These are phyloP conservation scores for Heterodera carotae DNA, from an alignment of 1,140 invertebrate species.

Conservation along the genomic window DNA sequence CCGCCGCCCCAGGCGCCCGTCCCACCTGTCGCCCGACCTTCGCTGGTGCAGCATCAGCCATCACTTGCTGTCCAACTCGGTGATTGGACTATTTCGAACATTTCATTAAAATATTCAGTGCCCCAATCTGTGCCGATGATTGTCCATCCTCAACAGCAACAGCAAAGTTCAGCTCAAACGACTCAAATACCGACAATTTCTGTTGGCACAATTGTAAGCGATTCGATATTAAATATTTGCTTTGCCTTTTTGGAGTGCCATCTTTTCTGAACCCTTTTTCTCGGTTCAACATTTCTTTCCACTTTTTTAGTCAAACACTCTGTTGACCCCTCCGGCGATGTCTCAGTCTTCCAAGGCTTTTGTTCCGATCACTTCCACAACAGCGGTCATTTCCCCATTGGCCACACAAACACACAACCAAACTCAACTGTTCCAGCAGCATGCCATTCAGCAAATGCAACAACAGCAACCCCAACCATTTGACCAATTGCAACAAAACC, in stretches of 20 bases:
- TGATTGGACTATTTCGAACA: neutral
- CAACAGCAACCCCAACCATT: conserved; percentile 24
- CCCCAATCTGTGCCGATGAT: conserved; percentile 2
- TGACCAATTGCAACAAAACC: conserved; percentile 14
- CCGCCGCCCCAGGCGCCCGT: neutral
- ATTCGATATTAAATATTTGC: no score
- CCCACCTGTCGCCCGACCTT: neutral
- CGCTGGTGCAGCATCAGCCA: neutral
- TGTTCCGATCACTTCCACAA: neutral
- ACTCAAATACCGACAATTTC: conserved; percentile 7
- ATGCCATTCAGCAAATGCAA: conserved; percentile 6
- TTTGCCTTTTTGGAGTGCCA: no score
- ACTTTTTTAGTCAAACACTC: conserved; percentile 2
- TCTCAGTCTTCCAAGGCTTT: conserved; percentile 19
- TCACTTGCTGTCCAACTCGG: neutral
- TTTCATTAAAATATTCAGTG: neutral
- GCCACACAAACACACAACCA: conserved; percentile 25
- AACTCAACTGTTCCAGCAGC: conserved; percentile 18
- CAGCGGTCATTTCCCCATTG: conserved; percentile 30
- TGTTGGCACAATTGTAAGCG: no score
- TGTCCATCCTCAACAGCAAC: conserved; percentile 19
- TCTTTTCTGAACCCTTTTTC: no score
- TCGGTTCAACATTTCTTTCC: neutral
- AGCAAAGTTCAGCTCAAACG: conserved; percentile 17
- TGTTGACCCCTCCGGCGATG: conserved; percentile 21